A percentile compares a stretch with the other conserved stretches of the same genome.
These are phyloP conservation scores for Hesperophylax magnus DNA, from an alignment of 1,140 invertebrate species.

Conservation along the genomic window DNA sequence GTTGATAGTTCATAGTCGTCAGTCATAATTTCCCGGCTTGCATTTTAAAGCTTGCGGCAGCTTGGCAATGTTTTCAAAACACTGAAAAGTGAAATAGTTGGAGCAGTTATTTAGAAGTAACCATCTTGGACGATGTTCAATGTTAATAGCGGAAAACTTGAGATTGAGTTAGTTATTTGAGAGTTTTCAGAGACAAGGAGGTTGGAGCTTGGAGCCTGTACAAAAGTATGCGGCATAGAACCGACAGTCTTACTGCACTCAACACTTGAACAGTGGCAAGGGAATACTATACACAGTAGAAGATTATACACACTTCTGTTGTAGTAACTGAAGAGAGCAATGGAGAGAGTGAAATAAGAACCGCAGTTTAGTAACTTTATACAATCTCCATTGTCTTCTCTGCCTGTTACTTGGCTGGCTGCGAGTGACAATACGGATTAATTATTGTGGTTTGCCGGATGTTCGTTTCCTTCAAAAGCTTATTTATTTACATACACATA, in stretches of 20 bases:
- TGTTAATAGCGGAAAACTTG: constrained; percentile 13
- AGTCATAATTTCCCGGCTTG: no score
- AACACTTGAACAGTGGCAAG: no score
- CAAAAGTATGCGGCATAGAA: no score
- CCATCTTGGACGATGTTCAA: not conserved
- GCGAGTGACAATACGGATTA: not conserved
- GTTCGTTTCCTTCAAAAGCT: constrained; percentile 6
- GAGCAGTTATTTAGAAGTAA: not conserved
- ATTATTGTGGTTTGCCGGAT: constrained; percentile 23
- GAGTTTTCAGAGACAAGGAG: not conserved
- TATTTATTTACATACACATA: constrained; percentile 16
- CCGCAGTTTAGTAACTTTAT: not conserved
- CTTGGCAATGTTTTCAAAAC: no score
- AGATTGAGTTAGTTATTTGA: constrained; percentile 17
- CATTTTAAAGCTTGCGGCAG: no score
- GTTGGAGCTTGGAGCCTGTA: not conserved
- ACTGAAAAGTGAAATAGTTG: no score
- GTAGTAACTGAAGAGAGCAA: no score
- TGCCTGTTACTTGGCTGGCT: not conserved
- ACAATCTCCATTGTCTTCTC: not conserved
- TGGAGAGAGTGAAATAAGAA: no score
- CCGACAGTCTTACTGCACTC: no score
- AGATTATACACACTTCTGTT: no score
- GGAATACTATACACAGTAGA: no score
- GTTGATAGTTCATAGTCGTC: no score